These are phyloP conservation scores for Zaprionus gabonicus DNA, from an alignment of 1,140 invertebrate species.

Conservation along the genomic window DNA sequence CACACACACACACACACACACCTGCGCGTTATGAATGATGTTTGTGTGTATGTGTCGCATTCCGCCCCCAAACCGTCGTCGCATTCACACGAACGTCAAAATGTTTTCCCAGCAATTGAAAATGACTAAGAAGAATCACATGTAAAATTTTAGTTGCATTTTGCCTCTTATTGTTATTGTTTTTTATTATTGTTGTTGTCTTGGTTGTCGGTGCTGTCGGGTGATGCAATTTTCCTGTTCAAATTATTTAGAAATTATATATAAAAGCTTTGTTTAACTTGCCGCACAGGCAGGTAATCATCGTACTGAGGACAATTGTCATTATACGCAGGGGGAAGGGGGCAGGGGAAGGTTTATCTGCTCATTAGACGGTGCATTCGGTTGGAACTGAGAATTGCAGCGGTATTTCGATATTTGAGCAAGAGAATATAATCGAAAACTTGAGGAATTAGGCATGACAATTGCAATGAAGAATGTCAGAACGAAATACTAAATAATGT, in stretches of 20 bases:
- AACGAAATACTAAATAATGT: background rate
- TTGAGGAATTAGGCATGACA: background rate
- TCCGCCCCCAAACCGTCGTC: conserved; percentile 24
- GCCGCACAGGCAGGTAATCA: conserved; percentile 14
- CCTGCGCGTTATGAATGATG: background rate
- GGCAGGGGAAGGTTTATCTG: background rate
- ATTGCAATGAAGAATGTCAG: background rate
- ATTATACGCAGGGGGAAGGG: background rate
- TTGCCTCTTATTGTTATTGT: conserved; percentile 11
- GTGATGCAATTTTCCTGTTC: conserved; percentile 61
- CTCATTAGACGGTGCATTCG: conserved; percentile 59
- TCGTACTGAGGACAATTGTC: conserved; percentile 24
- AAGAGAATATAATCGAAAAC: background rate
- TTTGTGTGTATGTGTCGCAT: background rate
- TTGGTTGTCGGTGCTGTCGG: conserved; percentile 22
- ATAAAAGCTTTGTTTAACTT: conserved; percentile 58
- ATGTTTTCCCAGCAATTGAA: conserved; percentile 43
- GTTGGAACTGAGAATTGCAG: conserved; percentile 45
- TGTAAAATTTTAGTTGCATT: conserved; percentile 4
- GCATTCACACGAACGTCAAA: conserved; percentile 22
- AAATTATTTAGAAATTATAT: conserved; percentile 65
- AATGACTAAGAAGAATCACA: conserved; percentile 41
- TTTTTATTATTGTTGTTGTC: conserved; percentile 12
- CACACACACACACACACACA: background rate
- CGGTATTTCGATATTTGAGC: background rate